These are phyloP conservation scores for Glomeris maerens DNA, from an alignment of 1,140 invertebrate genomes.

Conservation along the genomic window DNA sequence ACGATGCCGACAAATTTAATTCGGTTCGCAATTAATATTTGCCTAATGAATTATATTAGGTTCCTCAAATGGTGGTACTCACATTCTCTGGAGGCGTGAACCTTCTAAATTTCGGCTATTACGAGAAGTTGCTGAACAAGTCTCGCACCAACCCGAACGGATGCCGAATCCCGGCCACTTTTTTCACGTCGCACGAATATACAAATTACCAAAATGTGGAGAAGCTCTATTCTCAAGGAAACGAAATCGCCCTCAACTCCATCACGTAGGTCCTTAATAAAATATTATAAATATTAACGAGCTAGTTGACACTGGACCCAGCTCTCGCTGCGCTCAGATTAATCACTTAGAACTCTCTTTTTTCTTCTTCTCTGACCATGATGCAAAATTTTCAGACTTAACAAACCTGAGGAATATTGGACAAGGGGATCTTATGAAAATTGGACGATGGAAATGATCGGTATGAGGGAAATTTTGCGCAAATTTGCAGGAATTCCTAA, in stretches of 20 bases:
- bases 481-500: slow-evolving; percentile 68
- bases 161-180: slow-evolving; percentile 77
- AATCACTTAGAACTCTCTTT: no score
- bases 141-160: slow-evolving; percentile 73
- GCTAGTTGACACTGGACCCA: no score
- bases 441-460: slow-evolving; percentile 85
- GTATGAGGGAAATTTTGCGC: slow-evolving; percentile 72
- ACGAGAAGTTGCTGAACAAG: slow-evolving; percentile 65
- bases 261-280: slow-evolving; percentile 26
- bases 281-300: no score
- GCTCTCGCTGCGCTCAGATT: no score
- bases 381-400: slow-evolving; percentile 5
- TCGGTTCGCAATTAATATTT: no score
- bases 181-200: slow-evolving; percentile 89
- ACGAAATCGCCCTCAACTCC: slow-evolving; percentile 80
- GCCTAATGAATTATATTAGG: slow-evolving; percentile 41
- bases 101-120: slow-evolving; percentile 77
- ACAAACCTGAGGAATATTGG: slow-evolving; percentile 43
- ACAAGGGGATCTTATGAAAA: slow-evolving; percentile 66
- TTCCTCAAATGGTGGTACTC: slow-evolving; percentile 82
- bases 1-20: no score
- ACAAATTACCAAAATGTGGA: slow-evolving; percentile 89
- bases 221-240: slow-evolving; percentile 66
- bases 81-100: slow-evolving; percentile 90
- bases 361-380: no score